These are phyloP conservation scores for Aporophyla nigra DNA, from an alignment of 2,888 invertebrate species.

Conservation along the genomic window DNA sequence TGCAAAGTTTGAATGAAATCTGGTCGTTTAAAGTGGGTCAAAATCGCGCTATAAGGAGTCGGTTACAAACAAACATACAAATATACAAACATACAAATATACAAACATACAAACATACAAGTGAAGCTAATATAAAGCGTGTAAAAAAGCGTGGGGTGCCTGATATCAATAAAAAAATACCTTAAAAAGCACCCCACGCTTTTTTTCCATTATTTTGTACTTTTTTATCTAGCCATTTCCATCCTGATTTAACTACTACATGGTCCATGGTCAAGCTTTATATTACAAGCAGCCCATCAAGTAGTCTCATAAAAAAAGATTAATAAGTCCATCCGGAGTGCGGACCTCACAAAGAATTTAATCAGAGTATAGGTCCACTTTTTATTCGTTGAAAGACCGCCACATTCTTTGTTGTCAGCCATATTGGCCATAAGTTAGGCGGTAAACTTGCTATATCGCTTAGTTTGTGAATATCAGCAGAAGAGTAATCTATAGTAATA, in stretches of 20 bases:
- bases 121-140: too few species aligned
- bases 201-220: too few species aligned
- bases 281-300: constrained; percentile 29
- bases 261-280: constrained; percentile 27
- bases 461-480: constrained; percentile 37
- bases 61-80: too few species aligned
- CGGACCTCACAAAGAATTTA: constrained; percentile 65
- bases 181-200: too few species aligned
- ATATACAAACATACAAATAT: too few species aligned
- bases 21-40: too few species aligned
- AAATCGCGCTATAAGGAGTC: too few species aligned
- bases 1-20: too few species aligned
- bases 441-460: constrained; percentile 37
- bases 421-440: constrained; percentile 59
- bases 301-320: constrained; percentile 53
- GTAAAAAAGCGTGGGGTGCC: too few species aligned
- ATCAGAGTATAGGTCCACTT: constrained; percentile 55
- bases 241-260: constrained; percentile 28
- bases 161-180: too few species aligned
- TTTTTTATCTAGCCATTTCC: not conserved
- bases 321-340: constrained; percentile 50
- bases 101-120: too few species aligned
- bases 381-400: constrained; percentile 47
- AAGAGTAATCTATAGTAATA: not conserved
- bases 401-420: constrained; percentile 50